phyloP scores from a whole-genome alignment of 2,113 vertebrate species.

The Silurus meridionalis region DNA sequence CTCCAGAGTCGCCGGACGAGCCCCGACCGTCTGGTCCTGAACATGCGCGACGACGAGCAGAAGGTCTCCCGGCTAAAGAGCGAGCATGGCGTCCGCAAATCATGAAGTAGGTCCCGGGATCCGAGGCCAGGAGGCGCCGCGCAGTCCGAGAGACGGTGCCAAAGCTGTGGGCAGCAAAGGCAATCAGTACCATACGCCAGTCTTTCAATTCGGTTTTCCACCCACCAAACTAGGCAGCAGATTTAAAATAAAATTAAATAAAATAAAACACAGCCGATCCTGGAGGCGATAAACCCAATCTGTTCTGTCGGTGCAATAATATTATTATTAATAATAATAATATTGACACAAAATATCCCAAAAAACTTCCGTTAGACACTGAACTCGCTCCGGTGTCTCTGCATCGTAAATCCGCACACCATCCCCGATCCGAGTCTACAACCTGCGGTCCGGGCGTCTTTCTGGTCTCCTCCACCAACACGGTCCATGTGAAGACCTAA shows the following conservation, averaged over 20 bases:
- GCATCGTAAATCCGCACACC: constrained; percentile 70
- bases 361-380: constrained; percentile 70
- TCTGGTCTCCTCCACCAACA: constrained; percentile 52
- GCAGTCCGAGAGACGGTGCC: constrained; percentile 75
- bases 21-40: constrained; percentile 98
- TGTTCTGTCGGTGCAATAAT: neutral
- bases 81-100: constrained; percentile 95
- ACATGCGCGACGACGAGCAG: constrained; percentile 91
- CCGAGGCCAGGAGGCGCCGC: constrained; percentile 84
- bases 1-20: constrained; percentile 97
- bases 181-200: constrained; percentile 88
- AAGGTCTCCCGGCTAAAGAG: constrained; percentile 91
- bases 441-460: constrained; percentile 27
- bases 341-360: neutral
- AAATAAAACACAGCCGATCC: too few species aligned
- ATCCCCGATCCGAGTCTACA: constrained; percentile 68
- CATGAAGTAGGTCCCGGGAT: constrained; percentile 97
- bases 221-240: constrained; percentile 28
- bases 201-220: constrained; percentile 65
- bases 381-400: constrained; percentile 63
- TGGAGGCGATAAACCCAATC: neutral
- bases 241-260: neutral
- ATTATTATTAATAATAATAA: neutral
- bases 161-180: constrained; percentile 75
- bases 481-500: constrained; percentile 55